phyloP scores from a whole-genome alignment of 37 sponge, comb jelly and placozoan genomes.

The Theonella swinhoei region DNA sequence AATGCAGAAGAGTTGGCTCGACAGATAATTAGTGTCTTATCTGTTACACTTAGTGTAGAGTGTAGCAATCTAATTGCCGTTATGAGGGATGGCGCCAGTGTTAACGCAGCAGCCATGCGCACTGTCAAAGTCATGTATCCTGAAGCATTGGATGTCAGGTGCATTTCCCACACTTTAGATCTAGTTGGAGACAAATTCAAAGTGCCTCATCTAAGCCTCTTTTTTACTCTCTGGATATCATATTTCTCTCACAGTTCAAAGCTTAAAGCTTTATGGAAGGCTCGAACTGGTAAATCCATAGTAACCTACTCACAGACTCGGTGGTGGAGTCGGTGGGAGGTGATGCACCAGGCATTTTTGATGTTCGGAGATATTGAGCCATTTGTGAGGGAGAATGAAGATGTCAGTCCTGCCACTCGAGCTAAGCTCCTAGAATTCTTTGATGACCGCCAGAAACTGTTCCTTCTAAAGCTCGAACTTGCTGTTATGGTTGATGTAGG shows the following conservation, averaged over 20 bases:
- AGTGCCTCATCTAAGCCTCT: not conserved
- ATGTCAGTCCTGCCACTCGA: conserved; percentile 12
- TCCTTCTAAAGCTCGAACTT: conserved; percentile 4
- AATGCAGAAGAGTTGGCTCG: conserved; percentile 23
- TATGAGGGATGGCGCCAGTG: conserved; percentile 38
- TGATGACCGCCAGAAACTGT: conserved; percentile 2
- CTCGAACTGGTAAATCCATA: not conserved
- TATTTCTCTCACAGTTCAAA: conserved; percentile 4
- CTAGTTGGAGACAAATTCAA: conserved; percentile 9
- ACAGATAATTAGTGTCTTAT: conserved; percentile 21
- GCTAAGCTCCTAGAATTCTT: conserved; percentile 8
- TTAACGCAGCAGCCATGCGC: conserved; percentile 11
- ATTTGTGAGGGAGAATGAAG: not conserved
- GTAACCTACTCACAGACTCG: not conserved
- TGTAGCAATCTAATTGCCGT: conserved; percentile 1
- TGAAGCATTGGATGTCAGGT: conserved; percentile 10
- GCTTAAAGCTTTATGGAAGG: not conserved
- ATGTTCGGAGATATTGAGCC: conserved; percentile 27
- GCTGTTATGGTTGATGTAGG: conserved; percentile 24
- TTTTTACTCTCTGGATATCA: not conserved
- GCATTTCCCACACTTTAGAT: conserved; percentile 22
- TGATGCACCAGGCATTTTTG: not conserved
- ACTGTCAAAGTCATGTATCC: conserved; percentile 19
- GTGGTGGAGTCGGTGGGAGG: conserved; percentile 18
- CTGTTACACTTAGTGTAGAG: not conserved